These are phyloP conservation scores for Allolobophora icterica DNA, from an alignment of 2,888 invertebrate species.

Conservation along the genomic window DNA sequence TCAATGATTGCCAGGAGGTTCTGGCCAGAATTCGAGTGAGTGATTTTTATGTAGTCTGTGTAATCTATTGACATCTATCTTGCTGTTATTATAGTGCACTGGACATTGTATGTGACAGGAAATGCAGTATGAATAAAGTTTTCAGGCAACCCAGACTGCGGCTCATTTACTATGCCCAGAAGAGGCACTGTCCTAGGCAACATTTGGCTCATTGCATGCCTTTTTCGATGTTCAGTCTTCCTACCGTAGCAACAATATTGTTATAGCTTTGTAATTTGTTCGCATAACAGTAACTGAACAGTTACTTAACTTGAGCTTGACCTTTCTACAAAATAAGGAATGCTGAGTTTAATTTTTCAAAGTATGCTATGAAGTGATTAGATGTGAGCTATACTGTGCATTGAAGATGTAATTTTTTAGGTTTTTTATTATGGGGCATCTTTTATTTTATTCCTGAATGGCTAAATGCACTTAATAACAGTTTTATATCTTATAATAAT, in stretches of 20 bases:
- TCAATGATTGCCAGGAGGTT: conserved; percentile 97
- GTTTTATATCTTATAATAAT: background rate
- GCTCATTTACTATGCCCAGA: too few species aligned
- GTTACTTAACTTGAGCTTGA: background rate
- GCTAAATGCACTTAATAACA: background rate
- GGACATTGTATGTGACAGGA: background rate
- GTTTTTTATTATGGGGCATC: too few species aligned
- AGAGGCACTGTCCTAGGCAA: too few species aligned
- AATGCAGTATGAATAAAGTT: background rate
- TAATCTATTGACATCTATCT: background rate
- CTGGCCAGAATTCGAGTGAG: conserved; percentile 81
- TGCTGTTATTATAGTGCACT: background rate
- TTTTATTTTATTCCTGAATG: too few species aligned
- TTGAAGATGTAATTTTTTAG: background rate
- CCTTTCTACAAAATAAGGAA: too few species aligned
- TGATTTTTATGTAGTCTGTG: background rate
- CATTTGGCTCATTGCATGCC: too few species aligned
- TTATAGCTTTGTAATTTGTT: background rate
- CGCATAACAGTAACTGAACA: background rate
- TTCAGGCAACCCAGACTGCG: too few species aligned
- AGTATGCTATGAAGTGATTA: background rate
- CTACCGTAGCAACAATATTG: too few species aligned
- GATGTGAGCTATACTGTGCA: background rate
- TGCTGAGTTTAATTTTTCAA: too few species aligned
- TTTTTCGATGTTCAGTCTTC: too few species aligned